Conservation (phyloP, 1,140 invertebrate species). For the Trichoplusia ni region DNA sequence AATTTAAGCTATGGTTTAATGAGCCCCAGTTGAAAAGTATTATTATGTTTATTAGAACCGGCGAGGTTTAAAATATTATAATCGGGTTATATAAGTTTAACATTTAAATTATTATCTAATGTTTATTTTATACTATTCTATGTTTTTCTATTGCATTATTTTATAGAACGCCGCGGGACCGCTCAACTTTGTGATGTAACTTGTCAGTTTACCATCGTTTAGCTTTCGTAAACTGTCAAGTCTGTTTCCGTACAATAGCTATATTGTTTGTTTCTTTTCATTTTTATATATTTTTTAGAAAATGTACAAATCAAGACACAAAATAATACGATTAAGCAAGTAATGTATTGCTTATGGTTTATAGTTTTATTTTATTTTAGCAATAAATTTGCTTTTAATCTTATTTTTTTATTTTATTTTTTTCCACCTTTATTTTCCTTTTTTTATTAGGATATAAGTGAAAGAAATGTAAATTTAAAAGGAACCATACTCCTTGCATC, state of each 20-base stretch:
- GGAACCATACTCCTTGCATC: slow-evolving; percentile 82
- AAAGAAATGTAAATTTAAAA: slow-evolving; percentile 72
- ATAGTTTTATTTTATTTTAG: slow-evolving; percentile 81
- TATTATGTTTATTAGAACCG: slow-evolving; percentile 80
- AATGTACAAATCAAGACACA: slow-evolving; percentile 41
- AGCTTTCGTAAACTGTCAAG: slow-evolving; percentile 7
- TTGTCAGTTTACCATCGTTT: slow-evolving; percentile 33
- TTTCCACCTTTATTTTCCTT: slow-evolving; percentile 62
- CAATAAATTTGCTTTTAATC: slow-evolving; percentile 82
- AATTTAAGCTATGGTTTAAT: slow-evolving; percentile 70
- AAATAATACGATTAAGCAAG: slow-evolving; percentile 62
- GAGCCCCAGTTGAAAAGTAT: slow-evolving; percentile 79
- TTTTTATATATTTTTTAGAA: slow-evolving; percentile 34
- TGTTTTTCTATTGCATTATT: slow-evolving; percentile 67
- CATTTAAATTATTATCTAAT: slow-evolving; percentile 78
- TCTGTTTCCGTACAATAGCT: slow-evolving; percentile 24
- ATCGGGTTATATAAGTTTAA: slow-evolving; percentile 75
- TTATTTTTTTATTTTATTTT: slow-evolving; percentile 76
- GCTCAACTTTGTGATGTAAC: slow-evolving; percentile 50
- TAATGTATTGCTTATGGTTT: slow-evolving; percentile 74
- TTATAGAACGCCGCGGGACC: slow-evolving; percentile 40
- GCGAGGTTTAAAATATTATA: slow-evolving; percentile 78
- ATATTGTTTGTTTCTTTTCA: slow-evolving; percentile 31
- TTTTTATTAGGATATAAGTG: slow-evolving; percentile 51
- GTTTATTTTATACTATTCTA: slow-evolving; percentile 76